Evolutionary conservation across 2,888 invertebrate genomes (phyloP), one percentile per base, ranked within the genome.

Genomic region (Tiliacea aurago): DNA sequence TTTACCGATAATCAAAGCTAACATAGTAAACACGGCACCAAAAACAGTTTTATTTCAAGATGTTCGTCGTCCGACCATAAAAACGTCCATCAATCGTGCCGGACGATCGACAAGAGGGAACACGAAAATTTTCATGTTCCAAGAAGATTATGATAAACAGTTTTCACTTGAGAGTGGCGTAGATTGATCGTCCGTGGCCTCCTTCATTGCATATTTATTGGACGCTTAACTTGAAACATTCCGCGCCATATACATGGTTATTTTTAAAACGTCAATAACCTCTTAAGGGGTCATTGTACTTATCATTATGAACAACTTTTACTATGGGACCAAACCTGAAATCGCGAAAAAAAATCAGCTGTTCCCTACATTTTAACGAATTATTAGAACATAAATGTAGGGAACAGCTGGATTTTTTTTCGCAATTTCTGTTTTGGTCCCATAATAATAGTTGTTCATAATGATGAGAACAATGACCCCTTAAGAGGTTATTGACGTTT

Each of bases 121-220:
- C 86, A 89, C 80, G 87, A 78, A 86, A 85, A 88, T 86, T 83
- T 87, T 86, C 87, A 86, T 87, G 87, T 86, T 87, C 86, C 83
- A 84, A 87, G 88, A 83, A 87, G 90, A 91, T 92, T 93, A 93
- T 93, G 93, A 91, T 93, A 93, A 93, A 93, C 90, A 91, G 91
- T 91, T 91, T 91, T 90, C 91, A 91, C 89, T 91, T 85, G 81
- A 83, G 80, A 84, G 81, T 88, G 93, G 91, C 91, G 90, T 89
- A 81, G 92, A 93, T 92, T 92, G 92, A 93, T 94, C 90, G 91
- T 84, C 86, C 76, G 83, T 80, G 85, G 86, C 86, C 85, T 83
- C 88, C 84, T 89, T 91, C 93, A 91, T 92, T 91, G 94, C 91
- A 93, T 94, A 94, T 94, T 93, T 93, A 94, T 93, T 92, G 92